Conservation (phyloP, 2,113 vertebrate species). For the Paedocypris sp. region DNA sequence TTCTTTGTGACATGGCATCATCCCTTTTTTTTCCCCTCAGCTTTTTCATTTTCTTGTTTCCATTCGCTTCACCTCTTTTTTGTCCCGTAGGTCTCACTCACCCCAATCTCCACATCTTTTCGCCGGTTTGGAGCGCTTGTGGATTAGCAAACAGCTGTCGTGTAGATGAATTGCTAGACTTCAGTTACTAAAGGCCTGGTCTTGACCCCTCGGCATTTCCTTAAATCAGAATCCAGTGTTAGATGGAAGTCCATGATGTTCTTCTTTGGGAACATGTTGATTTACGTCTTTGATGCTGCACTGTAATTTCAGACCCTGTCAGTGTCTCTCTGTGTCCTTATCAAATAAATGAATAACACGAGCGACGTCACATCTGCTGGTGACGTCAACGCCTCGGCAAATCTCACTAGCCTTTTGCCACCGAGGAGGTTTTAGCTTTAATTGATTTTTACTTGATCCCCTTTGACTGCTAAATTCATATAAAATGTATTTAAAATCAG, state of each 20-base stretch:
- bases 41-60: neutral
- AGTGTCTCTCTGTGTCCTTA: neutral
- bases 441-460: no score
- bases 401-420: no score
- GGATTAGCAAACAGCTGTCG: conserved; percentile 39
- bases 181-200: conserved; percentile 36
- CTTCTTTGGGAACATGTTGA: conserved; percentile 43
- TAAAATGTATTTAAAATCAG: no score
- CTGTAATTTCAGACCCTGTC: conserved; percentile 29
- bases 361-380: no score
- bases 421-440: no score
- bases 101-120: conserved; percentile 6
- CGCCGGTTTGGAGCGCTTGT: neutral
- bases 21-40: neutral
- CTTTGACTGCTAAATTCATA: no score
- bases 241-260: conserved; percentile 35
- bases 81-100: neutral
- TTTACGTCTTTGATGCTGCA: conserved; percentile 37
- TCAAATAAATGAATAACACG: no score
- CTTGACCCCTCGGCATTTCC: conserved; percentile 45
- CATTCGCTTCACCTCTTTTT: neutral
- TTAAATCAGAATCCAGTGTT: conserved; percentile 42
- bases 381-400: no score
- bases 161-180: conserved; percentile 45
- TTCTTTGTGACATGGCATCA: neutral